phyloP scores from a whole-genome alignment of 1,140 invertebrate species.

The Centruroides sculpturatus region DNA sequence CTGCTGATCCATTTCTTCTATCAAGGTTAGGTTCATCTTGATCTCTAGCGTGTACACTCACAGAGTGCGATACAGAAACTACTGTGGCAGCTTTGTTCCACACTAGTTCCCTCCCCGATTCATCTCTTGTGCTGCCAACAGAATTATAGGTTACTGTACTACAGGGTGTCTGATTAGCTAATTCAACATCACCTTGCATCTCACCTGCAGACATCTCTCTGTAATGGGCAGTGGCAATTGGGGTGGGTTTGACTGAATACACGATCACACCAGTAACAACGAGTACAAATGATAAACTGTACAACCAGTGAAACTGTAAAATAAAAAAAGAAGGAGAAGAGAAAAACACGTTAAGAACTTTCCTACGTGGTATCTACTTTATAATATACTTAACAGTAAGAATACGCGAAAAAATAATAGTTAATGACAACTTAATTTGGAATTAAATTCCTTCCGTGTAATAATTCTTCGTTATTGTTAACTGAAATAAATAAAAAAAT shows the following conservation, averaged over 20 bases:
- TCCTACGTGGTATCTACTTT: too few relatives aligned
- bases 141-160: background rate
- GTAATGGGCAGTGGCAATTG: slow-evolving; percentile 26
- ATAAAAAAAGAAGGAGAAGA: background rate
- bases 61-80: background rate
- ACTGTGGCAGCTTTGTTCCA: background rate
- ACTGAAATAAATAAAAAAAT: too few relatives aligned
- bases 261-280: slow-evolving; percentile 60
- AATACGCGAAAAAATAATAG: too few relatives aligned
- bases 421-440: too few relatives aligned
- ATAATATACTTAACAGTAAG: too few relatives aligned
- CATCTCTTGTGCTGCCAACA: background rate
- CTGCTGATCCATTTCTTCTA: too few relatives aligned
- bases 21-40: background rate
- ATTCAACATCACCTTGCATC: slow-evolving; percentile 1
- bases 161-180: slow-evolving; percentile 2
- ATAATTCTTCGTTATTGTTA: too few relatives aligned
- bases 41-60: background rate
- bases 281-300: slow-evolving; percentile 58
- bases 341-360: too few relatives aligned
- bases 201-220: slow-evolving; percentile 2
- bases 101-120: background rate
- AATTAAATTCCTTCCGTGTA: too few relatives aligned
- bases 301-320: slow-evolving; percentile 56
- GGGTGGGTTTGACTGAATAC: slow-evolving; percentile 48